phyloP scores from a whole-genome alignment of 2,113 vertebrate species.

The Tyrannus savana region DNA sequence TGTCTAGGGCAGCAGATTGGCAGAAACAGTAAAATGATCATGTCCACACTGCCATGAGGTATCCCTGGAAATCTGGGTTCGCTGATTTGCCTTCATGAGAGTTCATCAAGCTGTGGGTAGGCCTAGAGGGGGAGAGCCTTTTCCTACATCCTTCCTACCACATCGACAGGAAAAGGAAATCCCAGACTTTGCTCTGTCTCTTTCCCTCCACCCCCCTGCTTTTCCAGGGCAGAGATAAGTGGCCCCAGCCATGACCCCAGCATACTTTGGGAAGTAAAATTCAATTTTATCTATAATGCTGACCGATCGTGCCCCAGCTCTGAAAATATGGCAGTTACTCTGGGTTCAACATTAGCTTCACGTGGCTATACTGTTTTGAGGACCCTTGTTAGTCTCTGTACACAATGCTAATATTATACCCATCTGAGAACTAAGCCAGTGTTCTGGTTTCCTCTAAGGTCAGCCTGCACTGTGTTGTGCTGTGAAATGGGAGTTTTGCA shows the following conservation, averaged over 20 bases:
- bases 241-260: not conserved
- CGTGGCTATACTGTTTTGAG: not conserved
- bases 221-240: not conserved
- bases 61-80: not conserved
- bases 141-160: not conserved
- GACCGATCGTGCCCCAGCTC: not conserved
- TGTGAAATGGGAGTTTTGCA: not conserved
- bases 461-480: rapidly evolving
- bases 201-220: not conserved
- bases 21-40: not conserved
- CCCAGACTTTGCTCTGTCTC: not conserved
- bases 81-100: not conserved
- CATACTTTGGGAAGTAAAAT: not conserved
- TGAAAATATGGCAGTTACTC: not conserved
- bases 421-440: not conserved
- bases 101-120: not conserved
- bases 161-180: not conserved
- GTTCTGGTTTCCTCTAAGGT: not conserved
- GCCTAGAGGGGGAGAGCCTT: not conserved
- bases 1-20: not conserved
- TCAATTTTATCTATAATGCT: not conserved
- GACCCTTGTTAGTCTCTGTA: rapidly evolving
- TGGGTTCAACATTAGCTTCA: not conserved
- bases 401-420: not conserved
- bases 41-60: not conserved